Evolutionary conservation across 1,140 invertebrate species (phyloP).

Genomic region (Leucophenga varia): DNA sequence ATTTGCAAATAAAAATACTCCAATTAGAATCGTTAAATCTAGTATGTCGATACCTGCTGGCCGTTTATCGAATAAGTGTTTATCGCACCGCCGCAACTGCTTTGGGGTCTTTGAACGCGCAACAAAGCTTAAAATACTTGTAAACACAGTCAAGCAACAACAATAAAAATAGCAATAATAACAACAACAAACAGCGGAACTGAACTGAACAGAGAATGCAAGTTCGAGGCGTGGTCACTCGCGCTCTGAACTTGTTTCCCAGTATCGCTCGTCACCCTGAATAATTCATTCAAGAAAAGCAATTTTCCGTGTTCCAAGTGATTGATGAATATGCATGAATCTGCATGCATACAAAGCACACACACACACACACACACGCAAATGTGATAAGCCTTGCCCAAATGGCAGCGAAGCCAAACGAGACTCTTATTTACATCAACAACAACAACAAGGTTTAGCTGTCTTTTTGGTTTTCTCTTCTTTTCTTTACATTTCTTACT

Average conservation of each 20-base stretch:
- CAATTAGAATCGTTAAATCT: too few species aligned
- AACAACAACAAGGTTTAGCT: conserved; percentile 3
- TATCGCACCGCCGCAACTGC: not conserved
- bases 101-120: conserved; percentile 35
- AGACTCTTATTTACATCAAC: conserved; percentile 18
- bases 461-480: conserved; percentile 14
- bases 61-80: not conserved
- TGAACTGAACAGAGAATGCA: conserved; percentile 15
- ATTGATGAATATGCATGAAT: conserved; percentile 44
- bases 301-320: conserved; percentile 27
- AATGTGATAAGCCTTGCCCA: conserved; percentile 21
- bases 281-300: conserved; percentile 52
- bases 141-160: conserved; percentile 27
- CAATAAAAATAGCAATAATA: conserved; percentile 18
- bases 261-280: conserved; percentile 25
- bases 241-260: conserved; percentile 26
- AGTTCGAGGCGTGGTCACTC: conserved; percentile 38
- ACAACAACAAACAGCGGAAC: conserved; percentile 17
- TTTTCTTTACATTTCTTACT: too few species aligned
- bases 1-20: too few species aligned
- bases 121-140: conserved; percentile 27
- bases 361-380: not conserved
- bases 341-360: not conserved
- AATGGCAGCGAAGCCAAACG: conserved; percentile 11
- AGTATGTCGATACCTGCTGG: too few species aligned